Evolutionary conservation across 2,888 invertebrate species (phyloP).

Genomic region (Heliconius ethilla): DNA sequence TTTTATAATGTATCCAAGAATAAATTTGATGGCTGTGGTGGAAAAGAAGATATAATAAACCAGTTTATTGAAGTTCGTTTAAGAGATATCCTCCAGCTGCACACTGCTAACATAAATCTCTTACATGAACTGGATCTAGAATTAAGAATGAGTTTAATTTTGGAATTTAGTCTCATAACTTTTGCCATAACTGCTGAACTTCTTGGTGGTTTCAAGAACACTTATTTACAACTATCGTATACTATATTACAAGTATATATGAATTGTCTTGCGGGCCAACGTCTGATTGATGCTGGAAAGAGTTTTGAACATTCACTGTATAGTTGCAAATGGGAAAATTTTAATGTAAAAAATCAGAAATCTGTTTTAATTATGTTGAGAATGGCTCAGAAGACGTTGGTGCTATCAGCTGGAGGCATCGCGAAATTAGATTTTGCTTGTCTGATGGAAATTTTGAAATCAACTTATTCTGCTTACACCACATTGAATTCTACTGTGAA

Average conservation of each 20-base stretch:
- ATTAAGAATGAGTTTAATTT: slow-evolving; percentile 54
- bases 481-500: slow-evolving; percentile 52
- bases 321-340: slow-evolving; percentile 64
- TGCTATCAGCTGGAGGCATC: slow-evolving; percentile 62
- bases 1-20: slow-evolving; percentile 26
- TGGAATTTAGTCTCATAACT: slow-evolving; percentile 56
- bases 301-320: slow-evolving; percentile 59
- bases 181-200: slow-evolving; percentile 58
- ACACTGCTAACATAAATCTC: slow-evolving; percentile 52
- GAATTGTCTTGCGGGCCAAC: slow-evolving; percentile 64
- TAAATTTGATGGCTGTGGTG: slow-evolving; percentile 4
- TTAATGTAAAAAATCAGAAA: slow-evolving; percentile 57
- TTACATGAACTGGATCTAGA: slow-evolving; percentile 51
- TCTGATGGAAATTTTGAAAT: slow-evolving; percentile 57
- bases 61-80: slow-evolving; percentile 51
- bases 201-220: slow-evolving; percentile 63
- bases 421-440: slow-evolving; percentile 55
- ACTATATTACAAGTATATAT: slow-evolving; percentile 57
- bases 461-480: slow-evolving; percentile 64
- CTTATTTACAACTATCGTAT: slow-evolving; percentile 57
- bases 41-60: slow-evolving; percentile 48
- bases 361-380: slow-evolving; percentile 58
- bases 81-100: slow-evolving; percentile 51
- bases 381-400: slow-evolving; percentile 59
- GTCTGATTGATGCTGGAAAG: slow-evolving; percentile 58